Evolutionary conservation across 2,888 invertebrate species (phyloP).

Genomic region (Leucoptera coffeella): DNA sequence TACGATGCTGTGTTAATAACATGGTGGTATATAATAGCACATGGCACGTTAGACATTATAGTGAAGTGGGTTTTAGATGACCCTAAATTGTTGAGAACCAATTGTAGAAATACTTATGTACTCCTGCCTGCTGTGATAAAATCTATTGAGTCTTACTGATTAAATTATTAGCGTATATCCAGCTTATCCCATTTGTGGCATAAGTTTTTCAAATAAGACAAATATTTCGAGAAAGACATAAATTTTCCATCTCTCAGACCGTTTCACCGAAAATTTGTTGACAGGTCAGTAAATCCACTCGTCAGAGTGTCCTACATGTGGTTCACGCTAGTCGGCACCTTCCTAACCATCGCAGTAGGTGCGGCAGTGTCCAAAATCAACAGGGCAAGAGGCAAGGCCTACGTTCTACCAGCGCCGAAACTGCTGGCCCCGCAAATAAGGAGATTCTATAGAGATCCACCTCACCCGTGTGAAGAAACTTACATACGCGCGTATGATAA

Average conservation of each 20-base stretch:
- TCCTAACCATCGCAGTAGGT: slow-evolving; percentile 25
- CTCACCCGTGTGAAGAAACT: slow-evolving; percentile 31
- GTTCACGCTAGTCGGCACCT: slow-evolving; percentile 56
- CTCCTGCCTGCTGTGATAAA: too few relatives aligned
- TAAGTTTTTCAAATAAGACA: not conserved
- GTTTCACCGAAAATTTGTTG: too few relatives aligned
- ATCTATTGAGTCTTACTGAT: too few relatives aligned
- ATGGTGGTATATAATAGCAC: too few relatives aligned
- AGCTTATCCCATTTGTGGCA: too few relatives aligned
- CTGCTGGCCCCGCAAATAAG: slow-evolving; percentile 68
- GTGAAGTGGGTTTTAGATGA: too few relatives aligned
- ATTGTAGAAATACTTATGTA: too few relatives aligned
- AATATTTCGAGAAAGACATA: not conserved
- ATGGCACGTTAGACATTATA: too few relatives aligned
- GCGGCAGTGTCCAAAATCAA: slow-evolving; percentile 19
- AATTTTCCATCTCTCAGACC: too few relatives aligned
- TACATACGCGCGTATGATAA: slow-evolving; percentile 33
- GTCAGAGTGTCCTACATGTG: slow-evolving; percentile 74
- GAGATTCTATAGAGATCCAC: slow-evolving; percentile 42
- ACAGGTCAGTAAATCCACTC: slow-evolving; percentile 50
- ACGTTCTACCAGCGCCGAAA: slow-evolving; percentile 29
- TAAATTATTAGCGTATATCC: too few relatives aligned
- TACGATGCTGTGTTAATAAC: too few relatives aligned
- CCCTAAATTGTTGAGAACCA: too few relatives aligned
- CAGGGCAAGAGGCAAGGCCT: slow-evolving; percentile 18